A percentile compares a stretch with the other conserved stretches of the same genome.
phyloP scores from a whole-genome alignment of 2,797 vertebrate species.

The Dromococcyx pavoninus region DNA sequence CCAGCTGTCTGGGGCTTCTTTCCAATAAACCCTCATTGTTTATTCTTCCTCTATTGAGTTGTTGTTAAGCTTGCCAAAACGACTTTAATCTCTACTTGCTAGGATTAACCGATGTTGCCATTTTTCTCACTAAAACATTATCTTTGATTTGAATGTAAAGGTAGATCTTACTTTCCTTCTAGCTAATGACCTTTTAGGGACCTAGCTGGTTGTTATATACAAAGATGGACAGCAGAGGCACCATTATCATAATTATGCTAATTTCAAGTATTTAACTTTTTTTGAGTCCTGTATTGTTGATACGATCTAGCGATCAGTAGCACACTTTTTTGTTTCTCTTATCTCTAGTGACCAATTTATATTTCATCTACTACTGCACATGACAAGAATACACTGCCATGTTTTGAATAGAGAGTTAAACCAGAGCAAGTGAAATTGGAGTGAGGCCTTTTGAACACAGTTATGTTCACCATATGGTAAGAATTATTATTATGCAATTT shows the following conservation, averaged over 20 bases:
- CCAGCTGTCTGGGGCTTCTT: not conserved
- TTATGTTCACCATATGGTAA: not conserved
- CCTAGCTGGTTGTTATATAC: not conserved
- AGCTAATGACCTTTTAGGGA: not conserved
- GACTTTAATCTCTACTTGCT: not conserved
- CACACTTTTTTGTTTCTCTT: not conserved
- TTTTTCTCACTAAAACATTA: not conserved
- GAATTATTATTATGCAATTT: slow-evolving; percentile 32
- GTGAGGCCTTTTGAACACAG: not conserved
- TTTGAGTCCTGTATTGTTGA: not conserved
- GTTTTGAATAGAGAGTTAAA: not conserved
- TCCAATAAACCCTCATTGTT: not conserved
- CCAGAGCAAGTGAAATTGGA: not conserved
- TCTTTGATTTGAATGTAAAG: not conserved
- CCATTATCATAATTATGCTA: not conserved
- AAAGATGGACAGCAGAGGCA: not conserved
- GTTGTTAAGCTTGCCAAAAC: not conserved
- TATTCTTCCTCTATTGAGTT: not conserved
- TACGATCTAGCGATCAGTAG: not conserved
- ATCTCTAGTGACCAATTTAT: not conserved
- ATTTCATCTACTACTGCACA: not conserved
- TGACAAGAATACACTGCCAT: not conserved
- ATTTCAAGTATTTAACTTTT: not conserved
- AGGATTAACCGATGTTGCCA: not conserved
- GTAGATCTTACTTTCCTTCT: not conserved